Conservation (phyloP, 2,888 invertebrate species). For the Rhimphoctona megacephalus region DNA sequence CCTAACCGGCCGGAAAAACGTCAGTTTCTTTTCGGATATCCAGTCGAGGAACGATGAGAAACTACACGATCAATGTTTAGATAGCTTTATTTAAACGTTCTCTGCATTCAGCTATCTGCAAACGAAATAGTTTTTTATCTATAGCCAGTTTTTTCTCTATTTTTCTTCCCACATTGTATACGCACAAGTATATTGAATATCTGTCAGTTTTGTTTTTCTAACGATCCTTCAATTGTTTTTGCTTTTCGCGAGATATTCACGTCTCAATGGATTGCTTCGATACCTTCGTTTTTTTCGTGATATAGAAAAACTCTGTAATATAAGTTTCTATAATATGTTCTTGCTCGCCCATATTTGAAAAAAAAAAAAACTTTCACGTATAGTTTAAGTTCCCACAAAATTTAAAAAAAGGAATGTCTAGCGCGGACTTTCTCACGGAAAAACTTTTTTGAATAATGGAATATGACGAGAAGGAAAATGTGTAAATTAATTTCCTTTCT, state of each 20-base stretch:
- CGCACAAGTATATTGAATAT: conserved; percentile 7
- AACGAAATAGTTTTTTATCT: neutral
- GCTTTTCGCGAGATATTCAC: neutral
- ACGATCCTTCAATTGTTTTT: neutral
- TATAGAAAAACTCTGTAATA: neutral
- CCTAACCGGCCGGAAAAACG: conserved; percentile 67
- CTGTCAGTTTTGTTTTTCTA: neutral
- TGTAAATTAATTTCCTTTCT: conserved; percentile 15
- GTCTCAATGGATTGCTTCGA: neutral
- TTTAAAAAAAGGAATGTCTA: neutral
- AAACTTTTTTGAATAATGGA: conserved; percentile 22
- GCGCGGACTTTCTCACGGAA: neutral
- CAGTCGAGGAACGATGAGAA: conserved; percentile 21
- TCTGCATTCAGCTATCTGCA: conserved; percentile 25
- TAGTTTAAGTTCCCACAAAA: neutral
- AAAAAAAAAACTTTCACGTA: neutral
- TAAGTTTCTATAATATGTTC: neutral
- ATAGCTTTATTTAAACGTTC: conserved; percentile 62
- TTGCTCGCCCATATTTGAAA: neutral
- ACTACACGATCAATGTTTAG: conserved; percentile 64
- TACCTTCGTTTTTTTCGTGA: neutral
- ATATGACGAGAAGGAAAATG: conserved; percentile 7
- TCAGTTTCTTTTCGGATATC: conserved; percentile 64
- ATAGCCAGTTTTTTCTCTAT: neutral
- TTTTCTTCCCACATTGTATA: neutral